Base-by-base conservation (phyloP, 2,888 invertebrate species). In the Anodontia alba region DNA sequence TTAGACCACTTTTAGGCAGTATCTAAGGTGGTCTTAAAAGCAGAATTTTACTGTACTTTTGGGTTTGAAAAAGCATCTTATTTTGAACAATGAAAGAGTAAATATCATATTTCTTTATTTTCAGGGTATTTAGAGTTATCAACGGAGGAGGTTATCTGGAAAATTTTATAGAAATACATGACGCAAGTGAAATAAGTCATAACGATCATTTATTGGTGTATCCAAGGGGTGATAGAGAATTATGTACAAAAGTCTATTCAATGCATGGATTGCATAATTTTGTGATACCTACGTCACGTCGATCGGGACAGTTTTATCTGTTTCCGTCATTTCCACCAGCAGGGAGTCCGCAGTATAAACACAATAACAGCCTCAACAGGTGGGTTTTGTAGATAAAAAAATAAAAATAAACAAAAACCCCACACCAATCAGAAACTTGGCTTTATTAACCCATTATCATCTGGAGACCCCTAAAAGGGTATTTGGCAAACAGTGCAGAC, bases 81-180 rank as follows among this genome's bases (percentile, higher is more conserved):
- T n/a, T n/a, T n/a, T n/a, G n/a, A n/a, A n/a, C n/a, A n/a, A n/a
- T n/a, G n/a, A n/a, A n/a, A n/a, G n/a, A n/a, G n/a, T n/a, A n/a
- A n/a, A n/a, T n/a, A n/a, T n/a, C n/a, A n/a, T n/a, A n/a, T n/a
- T n/a, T n/a, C n/a, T n/a, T n/a, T n/a, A n/a, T n/a, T 76, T 72
- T 70, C 68, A 80, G 80, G 29, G 1, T 81, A 7, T 74, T 69
- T 36, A 73, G 42, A 49, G 62, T 81, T n/a, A 42, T 43, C n/a
- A 77, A 73, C 38, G n/a, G 46, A 1, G 81, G 76, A 12, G 51
- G 33, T 5, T 31, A 23, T 26, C 10, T 2, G 3, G 66, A 66
- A 31, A 73, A 77, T 49, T 81, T 81, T 43, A 29, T 1, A 12
- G 69, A 70, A 54, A 38, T 81, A 8, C 73, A 46, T 15, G 78